Base-by-base conservation (phyloP, 1,140 invertebrate genomes). In the Meloidogyne chitwoodi region DNA sequence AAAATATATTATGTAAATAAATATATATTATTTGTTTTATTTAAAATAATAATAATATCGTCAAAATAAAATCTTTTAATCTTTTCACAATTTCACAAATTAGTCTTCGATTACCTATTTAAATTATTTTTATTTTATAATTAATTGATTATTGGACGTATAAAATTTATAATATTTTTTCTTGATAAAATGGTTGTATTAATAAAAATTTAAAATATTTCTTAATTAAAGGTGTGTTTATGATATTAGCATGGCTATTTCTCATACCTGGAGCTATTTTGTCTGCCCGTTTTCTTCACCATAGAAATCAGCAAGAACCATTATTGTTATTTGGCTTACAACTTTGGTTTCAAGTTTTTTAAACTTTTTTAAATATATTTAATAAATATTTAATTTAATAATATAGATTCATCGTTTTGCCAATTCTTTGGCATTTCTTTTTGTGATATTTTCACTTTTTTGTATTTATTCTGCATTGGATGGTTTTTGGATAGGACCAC, bases 371-470 rank as follows among this genome's bases (percentile, higher is more conserved):
- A 31, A 38, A 38, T 38, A 8, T 8, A 38, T 44, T 38, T 14
- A n/a, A 29, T 38, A 31, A 24, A 12, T 16, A 27, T 68, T 44
- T 19, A 19, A 4, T 48, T 3, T n/a, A 56, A 56, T 56, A n/a
- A 16, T n/a, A 19, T 68, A 73, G 70, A 73, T 73, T 27, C 70
- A 73, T 38, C 70, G 70, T 31, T 29, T 38, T 16, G 48, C 41
- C 11, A 73, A 73, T 38, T 29, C 41, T 24, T 62, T 73, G 19
- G 48, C 63, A 31, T 31, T 73, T 34, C 12, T 73, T 16, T 26
- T 62, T 27, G 26, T 73, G 5, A 62, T 44, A 6, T n/a, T 27
- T 22, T 27, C 70, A 6, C 19, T 73, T 62, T 26, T 73, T n/a
- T 73, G 70, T 38, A 65, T 73, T 62, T 73, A 31, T 34, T 56